phyloP scores from a whole-genome alignment of 2,797 vertebrate genomes.

The Alectoris magna region DNA sequence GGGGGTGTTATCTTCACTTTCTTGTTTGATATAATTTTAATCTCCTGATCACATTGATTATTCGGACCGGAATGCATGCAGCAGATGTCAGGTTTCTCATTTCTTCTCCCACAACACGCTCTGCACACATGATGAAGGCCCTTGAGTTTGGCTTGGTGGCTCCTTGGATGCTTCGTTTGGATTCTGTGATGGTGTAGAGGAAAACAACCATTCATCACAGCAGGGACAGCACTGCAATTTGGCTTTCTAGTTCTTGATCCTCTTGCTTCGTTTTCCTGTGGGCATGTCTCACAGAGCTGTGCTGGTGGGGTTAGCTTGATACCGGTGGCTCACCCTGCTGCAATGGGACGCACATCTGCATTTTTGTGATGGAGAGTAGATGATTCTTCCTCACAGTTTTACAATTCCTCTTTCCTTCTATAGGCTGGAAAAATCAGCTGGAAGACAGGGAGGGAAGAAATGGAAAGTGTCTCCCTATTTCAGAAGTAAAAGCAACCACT shows the following conservation, averaged over 20 bases:
- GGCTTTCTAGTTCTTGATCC: background rate
- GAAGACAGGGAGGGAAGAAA: background rate
- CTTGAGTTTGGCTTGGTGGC: background rate
- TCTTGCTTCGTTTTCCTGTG: background rate
- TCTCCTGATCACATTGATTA: rapidly evolving
- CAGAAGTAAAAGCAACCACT: background rate
- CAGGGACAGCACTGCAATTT: rapidly evolving
- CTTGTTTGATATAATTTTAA: background rate
- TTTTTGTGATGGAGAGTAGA: background rate
- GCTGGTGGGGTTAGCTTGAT: background rate
- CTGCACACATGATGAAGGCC: background rate
- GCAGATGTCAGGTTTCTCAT: background rate
- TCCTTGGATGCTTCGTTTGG: background rate
- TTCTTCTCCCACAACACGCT: background rate
- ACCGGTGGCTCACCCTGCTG: background rate
- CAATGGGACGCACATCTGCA: rapidly evolving
- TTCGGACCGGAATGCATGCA: background rate
- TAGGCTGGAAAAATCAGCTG: background rate
- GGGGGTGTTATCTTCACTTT: background rate
- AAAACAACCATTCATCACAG: background rate
- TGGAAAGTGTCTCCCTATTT: background rate
- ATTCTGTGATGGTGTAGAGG: rapidly evolving
- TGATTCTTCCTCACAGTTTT: background rate
- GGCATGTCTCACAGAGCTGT: rapidly evolving
- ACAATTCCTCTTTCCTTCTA: background rate